phyloP scores from a whole-genome alignment of 2,797 vertebrate genomes.

The Cheirogaleus major region DNA sequence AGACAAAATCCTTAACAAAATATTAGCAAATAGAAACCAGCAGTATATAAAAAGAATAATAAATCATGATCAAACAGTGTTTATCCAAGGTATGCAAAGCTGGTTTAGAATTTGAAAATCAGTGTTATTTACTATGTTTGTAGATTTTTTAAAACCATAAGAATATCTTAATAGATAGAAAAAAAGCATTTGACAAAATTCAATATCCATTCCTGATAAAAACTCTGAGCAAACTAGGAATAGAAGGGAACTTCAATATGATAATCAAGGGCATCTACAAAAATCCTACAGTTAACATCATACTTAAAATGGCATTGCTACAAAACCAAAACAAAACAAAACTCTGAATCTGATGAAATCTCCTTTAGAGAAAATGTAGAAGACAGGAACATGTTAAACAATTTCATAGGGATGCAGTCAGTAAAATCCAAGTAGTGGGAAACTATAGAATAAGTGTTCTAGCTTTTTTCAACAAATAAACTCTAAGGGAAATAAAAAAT shows the following conservation, averaged over 20 bases:
- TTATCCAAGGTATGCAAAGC: not conserved
- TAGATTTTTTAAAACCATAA: not conserved
- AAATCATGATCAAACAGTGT: not conserved
- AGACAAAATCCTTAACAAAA: not conserved
- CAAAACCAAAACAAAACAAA: not conserved
- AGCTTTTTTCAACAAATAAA: not conserved
- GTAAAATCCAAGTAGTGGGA: constrained; percentile 4
- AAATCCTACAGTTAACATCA: not conserved
- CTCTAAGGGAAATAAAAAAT: not conserved
- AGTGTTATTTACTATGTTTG: not conserved
- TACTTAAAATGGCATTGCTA: not conserved
- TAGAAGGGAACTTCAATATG: not conserved
- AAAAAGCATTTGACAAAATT: not conserved
- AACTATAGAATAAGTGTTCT: not conserved
- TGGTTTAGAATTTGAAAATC: not conserved
- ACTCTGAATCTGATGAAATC: not conserved
- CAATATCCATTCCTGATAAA: not conserved
- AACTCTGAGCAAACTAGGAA: not conserved
- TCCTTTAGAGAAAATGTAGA: not conserved
- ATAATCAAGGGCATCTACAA: not conserved
- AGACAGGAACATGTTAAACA: not conserved
- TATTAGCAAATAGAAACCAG: constrained; percentile 23
- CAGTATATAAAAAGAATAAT: not conserved
- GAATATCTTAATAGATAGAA: not conserved
- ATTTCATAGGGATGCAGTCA: not conserved